These are phyloP conservation scores for Gambelia wislizenii DNA, from an alignment of 2,797 vertebrate genomes.

Conservation along the genomic window DNA sequence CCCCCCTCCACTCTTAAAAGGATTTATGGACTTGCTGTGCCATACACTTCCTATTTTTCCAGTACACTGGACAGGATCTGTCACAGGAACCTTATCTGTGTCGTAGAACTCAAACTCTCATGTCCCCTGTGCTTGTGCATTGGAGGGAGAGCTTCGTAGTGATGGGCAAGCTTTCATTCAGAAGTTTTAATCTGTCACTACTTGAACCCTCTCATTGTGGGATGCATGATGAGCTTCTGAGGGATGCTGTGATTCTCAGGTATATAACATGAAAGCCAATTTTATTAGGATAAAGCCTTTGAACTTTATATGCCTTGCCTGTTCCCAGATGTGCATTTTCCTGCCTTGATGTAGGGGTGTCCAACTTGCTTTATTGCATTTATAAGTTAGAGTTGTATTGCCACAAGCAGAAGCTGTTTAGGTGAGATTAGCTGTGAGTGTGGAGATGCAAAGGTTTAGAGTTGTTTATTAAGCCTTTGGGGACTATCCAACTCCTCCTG, in stretches of 20 bases:
- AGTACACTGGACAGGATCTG: neutral
- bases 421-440: neutral
- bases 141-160: neutral
- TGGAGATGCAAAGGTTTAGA: constrained; percentile 63
- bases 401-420: neutral
- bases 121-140: neutral
- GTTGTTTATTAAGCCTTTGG: constrained; percentile 71
- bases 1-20: too few species aligned
- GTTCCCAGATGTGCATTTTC: neutral
- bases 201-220: neutral
- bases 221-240: neutral
- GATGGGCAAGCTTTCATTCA: neutral
- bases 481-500: constrained; percentile 66
- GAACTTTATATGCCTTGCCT: neutral
- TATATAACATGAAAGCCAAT: neutral
- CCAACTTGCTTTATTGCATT: neutral
- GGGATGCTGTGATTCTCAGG: too few species aligned
- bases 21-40: neutral
- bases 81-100: too few species aligned
- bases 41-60: neutral
- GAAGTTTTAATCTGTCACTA: neutral
- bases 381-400: neutral
- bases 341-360: neutral
- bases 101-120: neutral
- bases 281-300: neutral